Evolutionary conservation across 2,797 vertebrate species (phyloP), one percentile per base, ranked within the genome.

Genomic region (Coracias cyanogaster): DNA sequence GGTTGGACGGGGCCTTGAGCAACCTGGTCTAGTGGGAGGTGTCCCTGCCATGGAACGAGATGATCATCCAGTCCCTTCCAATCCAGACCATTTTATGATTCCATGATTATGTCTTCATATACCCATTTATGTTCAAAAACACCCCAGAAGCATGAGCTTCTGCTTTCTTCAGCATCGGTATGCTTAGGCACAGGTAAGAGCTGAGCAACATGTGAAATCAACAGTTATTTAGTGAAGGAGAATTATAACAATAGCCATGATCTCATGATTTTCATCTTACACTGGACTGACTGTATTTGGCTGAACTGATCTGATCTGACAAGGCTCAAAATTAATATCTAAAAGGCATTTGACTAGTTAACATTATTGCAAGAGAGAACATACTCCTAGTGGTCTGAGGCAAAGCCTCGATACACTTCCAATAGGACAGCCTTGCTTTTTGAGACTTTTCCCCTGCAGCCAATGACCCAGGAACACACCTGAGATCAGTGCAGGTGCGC

Each of bases 161-260:
- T 92, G 61, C 37, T 33, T 71, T 43, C 33, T 29, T 51, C 20
- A 77, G 43, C 55, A 62, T 19, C 2, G 0, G 9, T 4, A 29
- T 8, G 15, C 74, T 48, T 6, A 31, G 41, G 67, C 26, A 54
- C n/a, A 66, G 17, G 11, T 29, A 46, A 81, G 33, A 66, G 29
- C 39, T 86, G 43, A 66, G 52, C 9, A 31, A 22, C 49, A 24
- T 6, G 11, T 18, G 43, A 64, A 25, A 70, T 3, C 5, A 3
- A 4, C 26, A 49, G 41, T 6, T 51, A 19, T 6, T 55, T 19
- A 18, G 29, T 24, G 16, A 20, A 51, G 39, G 24, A 66, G 4
- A 67, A 24, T 19, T 43, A 21, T 46, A 46, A 46, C 6, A 33
- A 7, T 0, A 78, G 17, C 45, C n/a, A 55, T 2, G 0, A 4